These are phyloP conservation scores for Phalacrocorax aristotelis DNA, from an alignment of 2,113 vertebrate species.

Conservation along the genomic window DNA sequence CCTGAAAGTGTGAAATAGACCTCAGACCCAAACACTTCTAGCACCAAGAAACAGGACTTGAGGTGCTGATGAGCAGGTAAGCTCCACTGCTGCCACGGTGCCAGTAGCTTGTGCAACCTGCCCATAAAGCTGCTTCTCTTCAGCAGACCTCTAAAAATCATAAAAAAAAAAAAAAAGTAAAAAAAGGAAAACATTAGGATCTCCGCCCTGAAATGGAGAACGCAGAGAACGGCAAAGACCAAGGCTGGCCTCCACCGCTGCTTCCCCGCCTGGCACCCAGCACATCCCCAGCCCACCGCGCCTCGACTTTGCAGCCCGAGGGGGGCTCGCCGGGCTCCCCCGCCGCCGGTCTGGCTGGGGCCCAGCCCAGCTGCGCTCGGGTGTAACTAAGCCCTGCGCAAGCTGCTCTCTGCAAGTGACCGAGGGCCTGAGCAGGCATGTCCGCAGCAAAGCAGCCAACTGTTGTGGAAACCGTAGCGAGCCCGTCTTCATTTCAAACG, in stretches of 20 bases:
- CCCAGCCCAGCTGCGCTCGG: background rate
- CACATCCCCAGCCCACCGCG: background rate
- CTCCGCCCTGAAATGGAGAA: background rate
- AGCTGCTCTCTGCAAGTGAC: background rate
- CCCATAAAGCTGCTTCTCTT: background rate
- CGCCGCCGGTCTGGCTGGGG: background rate
- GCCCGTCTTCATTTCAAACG: fast-evolving
- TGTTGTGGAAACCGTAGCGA: background rate
- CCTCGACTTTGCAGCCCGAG: no score
- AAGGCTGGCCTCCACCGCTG: background rate
- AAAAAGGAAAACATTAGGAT: background rate
- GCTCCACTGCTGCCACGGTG: background rate
- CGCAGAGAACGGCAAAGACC: fast-evolving
- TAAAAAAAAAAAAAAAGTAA: background rate
- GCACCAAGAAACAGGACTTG: background rate
- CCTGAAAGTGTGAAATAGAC: background rate
- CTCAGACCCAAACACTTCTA: background rate
- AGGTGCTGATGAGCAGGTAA: background rate
- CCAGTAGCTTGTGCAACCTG: background rate
- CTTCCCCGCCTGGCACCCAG: background rate
- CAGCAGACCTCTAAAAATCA: background rate
- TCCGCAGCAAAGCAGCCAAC: background rate
- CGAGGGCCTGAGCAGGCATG: background rate
- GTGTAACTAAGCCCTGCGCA: background rate
- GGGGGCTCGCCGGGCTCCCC: background rate